Base-by-base conservation (phyloP, 2,797 vertebrate species). In the Varecia variegata region DNA sequence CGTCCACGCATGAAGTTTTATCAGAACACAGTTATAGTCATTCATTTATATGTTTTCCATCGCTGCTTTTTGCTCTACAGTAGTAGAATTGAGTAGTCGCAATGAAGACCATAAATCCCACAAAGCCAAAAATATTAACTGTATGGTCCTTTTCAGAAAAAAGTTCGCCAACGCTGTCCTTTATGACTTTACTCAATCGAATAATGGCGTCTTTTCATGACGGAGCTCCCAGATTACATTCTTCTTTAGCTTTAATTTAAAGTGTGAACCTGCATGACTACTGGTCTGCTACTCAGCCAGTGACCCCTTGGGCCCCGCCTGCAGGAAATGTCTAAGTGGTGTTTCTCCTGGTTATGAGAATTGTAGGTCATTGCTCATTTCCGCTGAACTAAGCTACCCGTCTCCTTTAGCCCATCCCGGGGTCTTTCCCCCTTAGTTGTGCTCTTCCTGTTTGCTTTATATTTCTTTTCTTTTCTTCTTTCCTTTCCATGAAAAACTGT, bases 311-410 rank as follows among this genome's bases (percentile, higher is more conserved):
- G 62, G 50, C 58, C 67, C 81, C 35, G 86, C 65, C 74, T 50
- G 90, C 95, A 93, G 97, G 97, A 94, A 97, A 91, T 87, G 71
- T 83, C 86, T 62, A 94, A 84, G 88, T 80, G 62, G 25, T 77
- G 74, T 65, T 85, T 60, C 95, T 97, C 60, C 83, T 65, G 38
- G 45, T 84, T 35, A 15, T 52, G 93, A 93, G 93, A 81, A 68
- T 79, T 74, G 50, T 56, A 88, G 94, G 74, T 88, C 62, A 21
- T 76, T 60, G 95, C 68, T 88, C 79, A 70, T 89, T 96, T 97
- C 96, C 65, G 11, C 52, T 67, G 20, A 62, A 52, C 68, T 4
- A 45, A 85, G 76, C 67, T 27, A 15, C 83, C 3, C 7, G 45
- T 77, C 67, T 83, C 52, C 35, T 73, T 32, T 35, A 60, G 65